Base-by-base conservation (phyloP, 2,888 invertebrate genomes). In the Stenodema calcarata region DNA sequence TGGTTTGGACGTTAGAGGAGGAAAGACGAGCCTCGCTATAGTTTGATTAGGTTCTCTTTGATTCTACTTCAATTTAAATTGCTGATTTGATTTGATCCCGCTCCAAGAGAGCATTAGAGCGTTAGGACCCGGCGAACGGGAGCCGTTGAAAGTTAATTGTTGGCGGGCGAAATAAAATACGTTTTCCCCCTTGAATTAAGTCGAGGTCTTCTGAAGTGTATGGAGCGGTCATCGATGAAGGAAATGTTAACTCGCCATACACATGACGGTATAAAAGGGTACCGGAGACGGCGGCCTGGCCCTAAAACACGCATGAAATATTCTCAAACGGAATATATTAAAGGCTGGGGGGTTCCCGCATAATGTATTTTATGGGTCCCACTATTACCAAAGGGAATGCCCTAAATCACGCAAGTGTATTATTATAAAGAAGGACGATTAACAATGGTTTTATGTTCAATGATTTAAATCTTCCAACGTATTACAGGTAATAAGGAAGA, bases 261-360 rank as follows among this genome's bases (percentile, higher is more conserved):
- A 23, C 18, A 62, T 11, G 23, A 11, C 23, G 23, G 62, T 62
- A 62, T 62, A 62, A 23, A 62, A 35, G 9, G n/a, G 23, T 23
- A 12, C 2, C 62, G 35, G 12, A 30, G 30, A 18, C 16, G 14
- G 30, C 9, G 35, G 41, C 4, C 16, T 30, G n/a, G 6, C 1
- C n/a, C 30, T 4, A 30, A 30, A 75, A n/a, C 73, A 75, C 35
- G 12, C 73, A 75, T 75, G 35, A 75, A 75, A 75, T 35, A 30
- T 75, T 75, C 30, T 18, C 30, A 75, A 35, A 75, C 73, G 35
- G 73, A 75, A 75, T 75, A 75, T 75, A 35, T 75, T 75, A 75
- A 18, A 75, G n/a, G 73, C 30, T 35, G 73, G 4, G 14, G 35
- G 30, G 30, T 35, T 18, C 73, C n/a, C n/a, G n/a, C n/a, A 41